Evolutionary conservation across 2,888 invertebrate species (phyloP), one percentile per base, ranked within the genome.

Genomic region (Heteromurus nitidus): DNA sequence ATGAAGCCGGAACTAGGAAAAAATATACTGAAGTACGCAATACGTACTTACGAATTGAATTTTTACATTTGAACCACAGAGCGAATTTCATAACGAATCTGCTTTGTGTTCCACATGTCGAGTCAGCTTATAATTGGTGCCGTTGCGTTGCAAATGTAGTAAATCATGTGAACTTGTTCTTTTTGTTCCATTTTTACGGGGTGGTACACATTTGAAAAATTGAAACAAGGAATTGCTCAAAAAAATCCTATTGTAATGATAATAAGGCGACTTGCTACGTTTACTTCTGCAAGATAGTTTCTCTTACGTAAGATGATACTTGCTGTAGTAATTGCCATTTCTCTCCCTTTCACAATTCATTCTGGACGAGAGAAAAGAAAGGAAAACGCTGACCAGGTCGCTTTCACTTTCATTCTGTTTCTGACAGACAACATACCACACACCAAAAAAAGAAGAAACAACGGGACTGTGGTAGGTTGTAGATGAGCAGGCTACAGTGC

Each of bases 81-180:
- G n/a, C n/a, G n/a, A n/a, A n/a, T n/a, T n/a, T n/a, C n/a, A n/a
- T n/a, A n/a, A n/a, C n/a, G n/a, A n/a, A 28, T 42, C 64, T 64
- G 64, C 18, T 64, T 64, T 64, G 18, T 64, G 64, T 64, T 64
- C 36, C 64, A 22, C 64, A 30, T 64, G 64, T 24, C 36, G 44
- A 64, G 30, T 42, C 42, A 42, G 64, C 42, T 28, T 36, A 31
- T 62, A 62, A 62, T 64, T 64, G 64, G 22, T 42, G n/a, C 31
- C 31, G 62, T 62, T 62, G 62, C 31, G 31, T n/a, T n/a, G n/a
- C n/a, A n/a, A n/a, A n/a, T 30, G 30, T 30, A 31, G 30, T 31
- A 31, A 62, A 62, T 62, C 62, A 31, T 31, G 18, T 31, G 62
- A 62, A 62, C 31, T 18, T n/a, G n/a, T n/a, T n/a, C n/a, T n/a